Conservation (phyloP, 92 coral and sea anemone genomes). For the Chrysogorgia sp. region DNA sequence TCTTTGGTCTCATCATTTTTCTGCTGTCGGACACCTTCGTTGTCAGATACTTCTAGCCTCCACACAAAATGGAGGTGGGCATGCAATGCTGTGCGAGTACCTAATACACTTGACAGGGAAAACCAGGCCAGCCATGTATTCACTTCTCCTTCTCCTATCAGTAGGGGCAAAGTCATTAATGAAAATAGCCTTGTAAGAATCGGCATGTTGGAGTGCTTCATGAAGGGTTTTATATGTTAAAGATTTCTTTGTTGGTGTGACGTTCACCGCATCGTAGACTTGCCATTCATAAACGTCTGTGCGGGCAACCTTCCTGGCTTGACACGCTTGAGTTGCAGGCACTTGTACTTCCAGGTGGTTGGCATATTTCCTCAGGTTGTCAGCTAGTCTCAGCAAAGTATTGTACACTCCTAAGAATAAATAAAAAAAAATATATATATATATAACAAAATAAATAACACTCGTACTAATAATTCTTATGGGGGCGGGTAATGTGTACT, state of each 20-base stretch:
- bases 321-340: conserved; percentile 24
- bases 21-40: conserved; percentile 28
- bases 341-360: conserved; percentile 44
- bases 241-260: conserved; percentile 32
- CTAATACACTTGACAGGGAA: conserved; percentile 42
- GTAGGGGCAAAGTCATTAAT: no score
- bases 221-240: conserved; percentile 40
- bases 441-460: no score
- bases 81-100: conserved; percentile 46
- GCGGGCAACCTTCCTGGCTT: conserved; percentile 35
- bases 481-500: no score
- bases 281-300: conserved; percentile 42
- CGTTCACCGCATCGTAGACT: conserved; percentile 37
- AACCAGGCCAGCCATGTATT: conserved; percentile 24
- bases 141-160: no score
- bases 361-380: conserved; percentile 42
- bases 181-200: no score
- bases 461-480: no score
- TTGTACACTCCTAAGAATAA: conserved; percentile 21
- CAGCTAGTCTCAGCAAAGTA: conserved; percentile 26
- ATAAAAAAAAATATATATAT: no score
- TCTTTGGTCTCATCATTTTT: conserved; percentile 42
- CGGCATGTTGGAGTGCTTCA: conserved; percentile 41
- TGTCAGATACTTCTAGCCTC: conserved; percentile 44
- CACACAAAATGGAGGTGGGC: conserved; percentile 52